Evolutionary conservation across 2,888 invertebrate species (phyloP).

Genomic region (Papilio elwesi): DNA sequence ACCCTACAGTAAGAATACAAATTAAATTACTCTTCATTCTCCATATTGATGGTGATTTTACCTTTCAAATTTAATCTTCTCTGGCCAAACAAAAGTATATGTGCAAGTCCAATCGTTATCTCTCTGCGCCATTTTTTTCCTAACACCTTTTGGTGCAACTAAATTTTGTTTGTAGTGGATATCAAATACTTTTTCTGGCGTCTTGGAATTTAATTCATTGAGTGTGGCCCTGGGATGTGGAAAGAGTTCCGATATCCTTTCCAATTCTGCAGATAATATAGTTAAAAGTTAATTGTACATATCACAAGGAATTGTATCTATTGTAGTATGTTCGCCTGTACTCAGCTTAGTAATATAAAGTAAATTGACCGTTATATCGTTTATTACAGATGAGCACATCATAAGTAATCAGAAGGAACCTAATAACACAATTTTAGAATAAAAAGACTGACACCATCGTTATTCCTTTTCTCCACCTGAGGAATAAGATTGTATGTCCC

Average conservation of each 20-base stretch:
- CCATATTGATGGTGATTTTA: constrained; percentile 43
- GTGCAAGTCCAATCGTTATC: constrained; percentile 80
- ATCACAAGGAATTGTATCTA: no score
- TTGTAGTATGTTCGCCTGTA: no score
- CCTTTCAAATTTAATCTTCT: constrained; percentile 79
- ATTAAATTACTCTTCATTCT: no score
- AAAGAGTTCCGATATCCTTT: constrained; percentile 67
- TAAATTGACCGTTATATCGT: no score
- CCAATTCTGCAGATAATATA: constrained; percentile 44
- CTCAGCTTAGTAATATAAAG: no score
- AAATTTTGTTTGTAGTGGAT: constrained; percentile 66
- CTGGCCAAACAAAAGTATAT: constrained; percentile 85
- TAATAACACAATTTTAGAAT: no score
- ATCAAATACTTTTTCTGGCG: constrained; percentile 74
- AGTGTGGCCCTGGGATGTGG: constrained; percentile 77
- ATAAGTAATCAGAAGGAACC: no score
- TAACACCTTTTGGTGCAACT: constrained; percentile 56
- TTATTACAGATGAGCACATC: no score
- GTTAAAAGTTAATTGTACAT: background rate
- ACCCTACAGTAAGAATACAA: background rate
- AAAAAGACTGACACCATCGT: no score
- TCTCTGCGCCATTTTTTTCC: constrained; percentile 59
- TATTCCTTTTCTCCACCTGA: no score
- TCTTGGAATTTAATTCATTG: constrained; percentile 72
- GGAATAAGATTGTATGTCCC: no score